phyloP scores from a whole-genome alignment of 2,113 vertebrate species.

The Camelus dromedarius region DNA sequence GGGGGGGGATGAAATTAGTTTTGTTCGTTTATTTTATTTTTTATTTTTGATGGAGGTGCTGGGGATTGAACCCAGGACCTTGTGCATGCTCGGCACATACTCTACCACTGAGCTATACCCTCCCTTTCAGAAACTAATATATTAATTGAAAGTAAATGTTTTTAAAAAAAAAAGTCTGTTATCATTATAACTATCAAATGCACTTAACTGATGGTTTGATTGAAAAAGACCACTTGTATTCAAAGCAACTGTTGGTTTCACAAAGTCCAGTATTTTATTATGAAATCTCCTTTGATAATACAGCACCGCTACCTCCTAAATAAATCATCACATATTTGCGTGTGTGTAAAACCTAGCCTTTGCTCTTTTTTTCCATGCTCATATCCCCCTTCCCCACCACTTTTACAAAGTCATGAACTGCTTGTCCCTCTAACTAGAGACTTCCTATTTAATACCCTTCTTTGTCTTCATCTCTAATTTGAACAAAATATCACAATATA shows the following conservation, averaged over 20 bases:
- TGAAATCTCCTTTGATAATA: neutral
- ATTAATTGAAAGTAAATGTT: neutral
- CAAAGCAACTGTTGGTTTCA: neutral
- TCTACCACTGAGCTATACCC: too few relatives aligned
- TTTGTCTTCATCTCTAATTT: neutral
- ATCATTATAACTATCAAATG: neutral
- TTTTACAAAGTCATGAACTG: neutral
- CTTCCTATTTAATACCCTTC: neutral
- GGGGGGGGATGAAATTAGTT: too few relatives aligned
- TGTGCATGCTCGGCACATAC: too few relatives aligned
- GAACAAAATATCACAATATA: neutral
- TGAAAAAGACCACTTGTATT: neutral
- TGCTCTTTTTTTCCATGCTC: neutral
- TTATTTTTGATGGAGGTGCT: too few relatives aligned
- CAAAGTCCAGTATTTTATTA: neutral
- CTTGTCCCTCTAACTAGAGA: neutral
- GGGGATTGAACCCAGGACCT: too few relatives aligned
- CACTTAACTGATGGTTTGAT: neutral
- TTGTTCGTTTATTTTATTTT: too few relatives aligned
- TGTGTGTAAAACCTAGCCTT: neutral
- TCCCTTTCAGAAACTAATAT: neutral
- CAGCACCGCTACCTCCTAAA: neutral
- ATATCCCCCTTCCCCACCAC: neutral
- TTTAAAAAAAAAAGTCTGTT: neutral
- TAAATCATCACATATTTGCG: neutral